These are phyloP conservation scores for Eretmocerus hayati DNA, from an alignment of 2,888 invertebrate species.

Conservation along the genomic window DNA sequence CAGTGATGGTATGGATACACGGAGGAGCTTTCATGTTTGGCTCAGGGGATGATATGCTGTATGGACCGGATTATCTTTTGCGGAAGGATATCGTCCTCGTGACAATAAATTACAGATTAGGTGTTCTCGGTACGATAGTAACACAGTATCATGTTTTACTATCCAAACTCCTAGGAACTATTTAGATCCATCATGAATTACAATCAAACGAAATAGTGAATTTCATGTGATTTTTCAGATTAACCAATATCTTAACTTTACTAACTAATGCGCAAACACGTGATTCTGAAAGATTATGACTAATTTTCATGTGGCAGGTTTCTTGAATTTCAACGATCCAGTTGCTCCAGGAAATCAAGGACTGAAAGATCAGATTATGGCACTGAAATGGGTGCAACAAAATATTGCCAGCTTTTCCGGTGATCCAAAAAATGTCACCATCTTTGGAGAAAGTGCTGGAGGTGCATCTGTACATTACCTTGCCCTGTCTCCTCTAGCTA, in stretches of 20 bases:
- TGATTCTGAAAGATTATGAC: background rate
- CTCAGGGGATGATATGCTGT: slow-evolving; percentile 23
- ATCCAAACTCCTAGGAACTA: too few relatives aligned
- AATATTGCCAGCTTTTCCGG: slow-evolving; percentile 40
- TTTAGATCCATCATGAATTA: too few relatives aligned
- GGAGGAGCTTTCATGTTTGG: slow-evolving; percentile 23
- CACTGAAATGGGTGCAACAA: slow-evolving; percentile 38
- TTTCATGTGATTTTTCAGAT: too few relatives aligned
- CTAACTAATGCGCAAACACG: too few relatives aligned
- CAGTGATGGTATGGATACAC: slow-evolving; percentile 30
- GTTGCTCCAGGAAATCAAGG: slow-evolving; percentile 39
- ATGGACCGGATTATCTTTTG: slow-evolving; percentile 29
- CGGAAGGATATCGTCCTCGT: slow-evolving; percentile 26
- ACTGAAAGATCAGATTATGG: slow-evolving; percentile 39
- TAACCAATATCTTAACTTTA: too few relatives aligned
- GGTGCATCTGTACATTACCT: slow-evolving; percentile 35
- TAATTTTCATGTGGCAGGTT: slow-evolving; percentile 28
- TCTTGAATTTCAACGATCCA: slow-evolving; percentile 36
- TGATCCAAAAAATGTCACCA: slow-evolving; percentile 34
- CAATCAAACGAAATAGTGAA: too few relatives aligned
- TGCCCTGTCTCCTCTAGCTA: slow-evolving; percentile 36
- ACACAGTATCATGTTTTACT: too few relatives aligned
- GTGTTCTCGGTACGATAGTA: slow-evolving; percentile 24
- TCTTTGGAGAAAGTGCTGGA: slow-evolving; percentile 37
- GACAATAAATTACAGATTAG: slow-evolving; percentile 27